Conservation (phyloP, 2,888 invertebrate species). For the Coenonympha arcania region DNA sequence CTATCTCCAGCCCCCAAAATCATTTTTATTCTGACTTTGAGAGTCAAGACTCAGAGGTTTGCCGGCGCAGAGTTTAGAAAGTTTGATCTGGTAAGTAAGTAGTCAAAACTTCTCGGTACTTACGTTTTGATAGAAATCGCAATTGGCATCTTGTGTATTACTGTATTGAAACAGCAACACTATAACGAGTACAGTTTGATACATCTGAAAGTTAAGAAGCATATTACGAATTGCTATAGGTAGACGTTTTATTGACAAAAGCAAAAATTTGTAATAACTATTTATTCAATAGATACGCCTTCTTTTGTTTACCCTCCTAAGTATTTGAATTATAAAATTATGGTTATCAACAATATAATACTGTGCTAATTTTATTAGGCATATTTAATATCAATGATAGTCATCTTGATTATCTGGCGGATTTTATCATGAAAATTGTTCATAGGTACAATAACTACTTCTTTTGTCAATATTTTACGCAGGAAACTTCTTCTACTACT, state of each 20-base stretch:
- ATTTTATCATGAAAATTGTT: neutral
- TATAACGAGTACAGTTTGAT: constrained; percentile 14
- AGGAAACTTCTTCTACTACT: too few species aligned
- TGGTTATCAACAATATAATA: neutral
- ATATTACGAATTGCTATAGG: neutral
- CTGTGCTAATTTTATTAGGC: neutral
- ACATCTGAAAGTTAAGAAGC: constrained; percentile 28
- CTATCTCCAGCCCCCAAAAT: too few species aligned
- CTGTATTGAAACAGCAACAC: constrained; percentile 24
- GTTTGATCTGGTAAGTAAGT: too few species aligned
- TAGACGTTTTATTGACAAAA: neutral
- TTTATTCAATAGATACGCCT: too few species aligned
- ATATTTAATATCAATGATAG: constrained; percentile 2
- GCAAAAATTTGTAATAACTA: too few species aligned
- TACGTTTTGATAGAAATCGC: constrained; percentile 60
- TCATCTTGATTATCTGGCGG: neutral
- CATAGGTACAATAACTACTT: neutral
- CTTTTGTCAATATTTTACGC: too few species aligned
- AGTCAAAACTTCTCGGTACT: too few species aligned
- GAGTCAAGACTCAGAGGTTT: too few species aligned
- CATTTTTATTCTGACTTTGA: too few species aligned
- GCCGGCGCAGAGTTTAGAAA: too few species aligned
- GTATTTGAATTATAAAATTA: too few species aligned
- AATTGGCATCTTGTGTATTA: constrained; percentile 46
- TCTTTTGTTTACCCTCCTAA: too few species aligned